Evolutionary conservation across 1,140 invertebrate genomes (phyloP), one percentile per base, ranked within the genome.

Genomic region (Teleopsis dalmanni): DNA sequence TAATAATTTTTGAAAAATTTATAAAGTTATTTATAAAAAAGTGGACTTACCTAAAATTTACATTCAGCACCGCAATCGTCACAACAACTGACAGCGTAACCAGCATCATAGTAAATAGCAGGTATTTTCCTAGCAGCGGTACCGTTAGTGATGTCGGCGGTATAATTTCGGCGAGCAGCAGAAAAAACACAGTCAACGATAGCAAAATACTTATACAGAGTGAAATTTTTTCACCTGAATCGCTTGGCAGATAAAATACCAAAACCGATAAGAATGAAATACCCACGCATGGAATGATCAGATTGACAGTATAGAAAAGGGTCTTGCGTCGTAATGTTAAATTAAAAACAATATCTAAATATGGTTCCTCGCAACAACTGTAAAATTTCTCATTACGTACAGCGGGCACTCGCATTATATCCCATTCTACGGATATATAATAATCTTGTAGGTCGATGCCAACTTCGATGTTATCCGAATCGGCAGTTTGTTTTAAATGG

Each of bases 21-120:
- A 23, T n/a, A n/a, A n/a, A n/a, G n/a, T 26, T 27, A 33, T 13
- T 45, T 46, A 6, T 25, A 9, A 5, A 36, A 31, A 22, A 44
- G 18, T 5, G 3, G 3, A 53, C 57, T 52, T 42, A 71, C 68
- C 96, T 87, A 78, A 98, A 99, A 76, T 99, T 98, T 47, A 99
- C 88, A 75, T 99, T 99, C 54, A 99, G 80, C 58, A 99, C 94
- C 54, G 91, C 89, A 61, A 99, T 98, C 56, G 96, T 98, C 50
- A 97, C 90, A 50, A 99, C 86, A 59, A 99, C 95, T 41, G 95
- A 98, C 38, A 97, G 77, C 27, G 95, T 98, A 54, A 99, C 95
- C 59, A 99, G 80, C 65, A 98, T 92, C 94, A 99, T 98, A 34
- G 96, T 99, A 75, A 99, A 99, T 19, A 99, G 80, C 29, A 99